Evolutionary conservation across 2,888 invertebrate genomes (phyloP).

Genomic region (Automeris io): DNA sequence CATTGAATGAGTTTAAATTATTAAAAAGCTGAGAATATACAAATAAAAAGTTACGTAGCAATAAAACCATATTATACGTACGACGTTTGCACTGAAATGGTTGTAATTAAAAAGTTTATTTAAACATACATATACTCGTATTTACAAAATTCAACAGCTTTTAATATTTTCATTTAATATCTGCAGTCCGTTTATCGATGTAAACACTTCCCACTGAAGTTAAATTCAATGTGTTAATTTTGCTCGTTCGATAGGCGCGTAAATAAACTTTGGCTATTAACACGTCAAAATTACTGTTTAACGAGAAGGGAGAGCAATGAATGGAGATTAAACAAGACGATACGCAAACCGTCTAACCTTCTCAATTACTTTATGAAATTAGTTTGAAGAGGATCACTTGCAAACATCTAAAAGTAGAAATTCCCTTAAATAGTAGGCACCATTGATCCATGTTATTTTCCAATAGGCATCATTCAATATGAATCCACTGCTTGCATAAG

Average conservation of each 20-base stretch:
- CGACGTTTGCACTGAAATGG: no score
- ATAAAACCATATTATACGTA: no score
- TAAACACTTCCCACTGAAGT: neutral
- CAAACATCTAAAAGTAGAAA: constrained; percentile 28
- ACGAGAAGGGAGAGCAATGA: constrained; percentile 61
- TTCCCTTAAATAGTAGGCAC: constrained; percentile 17
- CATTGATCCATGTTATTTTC: constrained; percentile 1
- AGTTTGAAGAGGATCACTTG: constrained; percentile 40
- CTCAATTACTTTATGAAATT: constrained; percentile 66
- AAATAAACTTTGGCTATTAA: constrained; percentile 65
- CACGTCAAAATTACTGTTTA: constrained; percentile 68
- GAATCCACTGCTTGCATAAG: no score
- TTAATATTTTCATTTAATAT: no score
- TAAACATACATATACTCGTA: no score
- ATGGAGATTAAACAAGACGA: constrained; percentile 69
- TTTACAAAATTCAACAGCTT: no score
- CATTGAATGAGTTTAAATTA: no score
- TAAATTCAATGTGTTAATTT: constrained; percentile 49
- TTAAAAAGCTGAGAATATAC: no score
- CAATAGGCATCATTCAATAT: neutral
- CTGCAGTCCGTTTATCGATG: constrained; percentile 1
- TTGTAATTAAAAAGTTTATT: no score
- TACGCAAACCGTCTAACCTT: constrained; percentile 53
- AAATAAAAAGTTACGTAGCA: no score
- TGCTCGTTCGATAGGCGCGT: constrained; percentile 48